Conservation (phyloP, 2,888 invertebrate genomes). For the Agonum fuliginosum region DNA sequence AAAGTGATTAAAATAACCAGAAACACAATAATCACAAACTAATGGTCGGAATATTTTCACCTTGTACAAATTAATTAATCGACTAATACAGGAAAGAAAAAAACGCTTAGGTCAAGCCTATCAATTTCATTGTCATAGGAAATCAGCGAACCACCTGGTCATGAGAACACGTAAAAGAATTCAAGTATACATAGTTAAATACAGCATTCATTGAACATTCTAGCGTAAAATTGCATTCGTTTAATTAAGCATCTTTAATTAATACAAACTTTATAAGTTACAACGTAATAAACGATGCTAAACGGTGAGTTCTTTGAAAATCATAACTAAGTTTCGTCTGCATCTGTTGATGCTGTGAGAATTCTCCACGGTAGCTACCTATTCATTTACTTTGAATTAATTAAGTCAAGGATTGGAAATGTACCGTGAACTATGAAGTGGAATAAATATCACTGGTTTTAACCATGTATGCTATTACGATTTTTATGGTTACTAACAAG, state of each 20-base stretch:
- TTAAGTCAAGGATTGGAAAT: conserved; percentile 36
- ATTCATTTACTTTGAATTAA: conserved; percentile 10
- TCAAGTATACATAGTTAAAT: conserved; percentile 31
- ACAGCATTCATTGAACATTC: conserved; percentile 33
- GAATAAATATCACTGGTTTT: conserved; percentile 7
- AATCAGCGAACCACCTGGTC: background rate
- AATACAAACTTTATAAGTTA: conserved; percentile 56
- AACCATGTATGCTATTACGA: too few species aligned
- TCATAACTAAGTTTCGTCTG: conserved; percentile 24
- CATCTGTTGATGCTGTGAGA: conserved; percentile 17
- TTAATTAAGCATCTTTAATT: conserved; percentile 58
- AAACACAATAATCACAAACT: background rate
- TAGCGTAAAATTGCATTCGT: conserved; percentile 53
- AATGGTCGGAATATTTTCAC: background rate
- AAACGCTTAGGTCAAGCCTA: conserved; percentile 12
- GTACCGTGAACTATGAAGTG: conserved; percentile 30
- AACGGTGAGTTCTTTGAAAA: conserved; percentile 33
- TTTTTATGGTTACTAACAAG: too few species aligned
- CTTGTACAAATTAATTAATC: background rate
- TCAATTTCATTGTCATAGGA: conserved; percentile 8
- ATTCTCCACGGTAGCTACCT: background rate
- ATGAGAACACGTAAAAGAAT: background rate
- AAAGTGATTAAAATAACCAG: background rate
- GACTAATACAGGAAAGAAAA: background rate
- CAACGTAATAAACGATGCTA: conserved; percentile 49